Evolutionary conservation across 1,140 invertebrate genomes (phyloP).

Genomic region (Sitophilus oryzae): DNA sequence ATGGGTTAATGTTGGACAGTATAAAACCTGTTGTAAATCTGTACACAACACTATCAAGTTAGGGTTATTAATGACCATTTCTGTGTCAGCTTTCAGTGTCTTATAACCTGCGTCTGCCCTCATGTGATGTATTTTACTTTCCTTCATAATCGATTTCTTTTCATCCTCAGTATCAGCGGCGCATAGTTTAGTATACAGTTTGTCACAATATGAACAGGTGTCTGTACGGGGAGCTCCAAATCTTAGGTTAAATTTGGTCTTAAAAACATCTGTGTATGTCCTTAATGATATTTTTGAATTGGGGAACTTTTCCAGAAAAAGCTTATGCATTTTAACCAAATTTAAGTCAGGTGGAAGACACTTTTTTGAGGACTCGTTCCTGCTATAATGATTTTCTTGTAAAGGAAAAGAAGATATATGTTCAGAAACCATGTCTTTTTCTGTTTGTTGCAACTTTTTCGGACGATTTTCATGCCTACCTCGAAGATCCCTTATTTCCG

Average conservation of each 20-base stretch:
- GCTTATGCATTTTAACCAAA: constrained; percentile 1
- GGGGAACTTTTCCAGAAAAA: constrained; percentile 6
- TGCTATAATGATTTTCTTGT: constrained; percentile 6
- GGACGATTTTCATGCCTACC: constrained; percentile 4
- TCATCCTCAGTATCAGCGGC: neutral
- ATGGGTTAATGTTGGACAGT: no score
- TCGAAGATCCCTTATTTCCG: constrained; percentile 1
- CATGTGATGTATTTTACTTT: neutral
- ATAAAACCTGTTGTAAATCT: no score
- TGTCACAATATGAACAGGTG: constrained; percentile 7
- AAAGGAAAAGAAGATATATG: constrained; percentile 10
- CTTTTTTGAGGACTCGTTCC: neutral
- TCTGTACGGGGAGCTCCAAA: constrained; percentile 8
- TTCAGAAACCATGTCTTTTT: constrained; percentile 4
- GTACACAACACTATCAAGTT: no score
- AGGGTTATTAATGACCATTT: no score
- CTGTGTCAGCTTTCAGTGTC: no score
- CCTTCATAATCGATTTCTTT: neutral
- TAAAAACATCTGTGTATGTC: constrained; percentile 9
- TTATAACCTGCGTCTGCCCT: neutral
- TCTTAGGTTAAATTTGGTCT: constrained; percentile 7
- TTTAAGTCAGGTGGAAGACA: constrained; percentile 1
- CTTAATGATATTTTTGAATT: neutral
- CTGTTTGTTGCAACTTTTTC: neutral
- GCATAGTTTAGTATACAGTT: neutral